Evolutionary conservation across 2,113 vertebrate genomes (phyloP), one percentile per base, ranked within the genome.

Genomic region (Onychostoma macrolepis): DNA sequence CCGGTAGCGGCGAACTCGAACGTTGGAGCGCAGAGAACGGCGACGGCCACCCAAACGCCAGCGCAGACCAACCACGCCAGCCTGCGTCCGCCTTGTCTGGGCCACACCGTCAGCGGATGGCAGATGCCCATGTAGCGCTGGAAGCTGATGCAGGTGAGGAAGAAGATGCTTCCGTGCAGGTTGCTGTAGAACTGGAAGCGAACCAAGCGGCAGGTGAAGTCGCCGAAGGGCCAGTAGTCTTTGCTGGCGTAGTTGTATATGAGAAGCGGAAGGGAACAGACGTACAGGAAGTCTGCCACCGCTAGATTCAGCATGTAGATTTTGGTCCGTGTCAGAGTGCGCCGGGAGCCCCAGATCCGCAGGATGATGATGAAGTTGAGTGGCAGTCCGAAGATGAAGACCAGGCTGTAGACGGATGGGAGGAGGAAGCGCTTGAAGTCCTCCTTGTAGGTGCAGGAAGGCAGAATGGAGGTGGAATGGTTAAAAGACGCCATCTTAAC

Each of bases 111-210:
- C 63, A 99, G 45, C 0, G 98, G 98, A 89, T 99, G 95, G 94
- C 98, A 99, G 91, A 99, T 99, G 77, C 97, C 98, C 89, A 99
- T 86, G 81, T 99, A 99, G 71, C 98, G 95, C 90, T 99, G 98
- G 89, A 97, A 12, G 8, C 98, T 99, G 95, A 99, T 98, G 94
- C 98, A 99, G 87, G 97, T 98, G 91, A 99, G 98, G 95, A 99
- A 99, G 86, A 99, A 87, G 92, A 99, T 99, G 93, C 98, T 99
- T 88, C 98, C 85, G 0, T 99, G 97, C 0, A 99, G 92, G 91
- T 99, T 99, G 92, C 96, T 97, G 88, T 99, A 99, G 94, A 99
- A 99, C 93, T 99, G 97, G 93, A 99, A 99, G 65, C 98, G 96
- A 24, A 99, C 91, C 0, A 98, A 90, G 45, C 97, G 97, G 92